phyloP scores from a whole-genome alignment of 1,140 invertebrate species.

The Bombus sibiricus region DNA sequence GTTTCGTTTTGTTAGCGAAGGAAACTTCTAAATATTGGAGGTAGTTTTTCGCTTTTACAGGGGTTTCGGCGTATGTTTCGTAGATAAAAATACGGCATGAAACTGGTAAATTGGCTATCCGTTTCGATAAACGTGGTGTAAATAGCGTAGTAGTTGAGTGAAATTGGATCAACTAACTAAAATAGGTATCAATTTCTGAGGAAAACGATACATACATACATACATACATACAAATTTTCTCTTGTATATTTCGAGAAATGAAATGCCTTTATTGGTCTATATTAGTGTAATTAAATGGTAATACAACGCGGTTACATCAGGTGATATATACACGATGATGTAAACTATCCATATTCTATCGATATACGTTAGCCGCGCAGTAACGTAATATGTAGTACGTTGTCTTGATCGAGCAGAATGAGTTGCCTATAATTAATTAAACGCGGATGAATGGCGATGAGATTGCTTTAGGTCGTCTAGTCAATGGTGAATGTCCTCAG shows the following conservation, averaged over 20 bases:
- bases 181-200: no score
- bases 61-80: no score
- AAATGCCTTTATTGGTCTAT: neutral
- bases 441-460: conserved; percentile 13
- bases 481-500: neutral
- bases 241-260: neutral
- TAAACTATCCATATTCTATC: neutral
- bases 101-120: no score
- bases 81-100: no score
- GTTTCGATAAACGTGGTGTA: neutral
- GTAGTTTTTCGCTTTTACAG: no score
- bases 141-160: neutral
- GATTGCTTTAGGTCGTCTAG: neutral
- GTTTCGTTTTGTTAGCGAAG: no score
- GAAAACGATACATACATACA: no score
- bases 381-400: neutral
- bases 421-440: neutral
- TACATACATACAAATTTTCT: neutral
- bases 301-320: neutral
- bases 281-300: neutral
- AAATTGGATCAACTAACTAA: neutral
- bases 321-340: neutral
- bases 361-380: neutral
- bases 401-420: neutral
- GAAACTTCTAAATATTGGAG: no score